A percentile compares a stretch with the other conserved stretches of the same genome.
These are phyloP conservation scores for Thysanoteuthis rhombus DNA, from an alignment of 2,888 invertebrate species.

Conservation along the genomic window DNA sequence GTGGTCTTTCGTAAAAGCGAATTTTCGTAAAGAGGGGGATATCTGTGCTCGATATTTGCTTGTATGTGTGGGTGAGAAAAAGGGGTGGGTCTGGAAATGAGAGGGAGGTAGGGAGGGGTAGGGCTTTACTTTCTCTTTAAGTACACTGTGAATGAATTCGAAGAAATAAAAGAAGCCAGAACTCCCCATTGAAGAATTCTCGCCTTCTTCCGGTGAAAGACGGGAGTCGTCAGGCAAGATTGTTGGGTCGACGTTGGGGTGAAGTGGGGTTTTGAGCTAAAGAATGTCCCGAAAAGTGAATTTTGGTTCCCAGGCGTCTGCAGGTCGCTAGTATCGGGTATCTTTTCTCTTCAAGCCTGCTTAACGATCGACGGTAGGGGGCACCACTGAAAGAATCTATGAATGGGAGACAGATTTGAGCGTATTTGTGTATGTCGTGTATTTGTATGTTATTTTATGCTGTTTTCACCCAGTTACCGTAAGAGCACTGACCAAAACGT, in stretches of 20 bases:
- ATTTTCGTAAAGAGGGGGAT: too few species aligned
- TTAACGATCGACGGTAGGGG: not conserved
- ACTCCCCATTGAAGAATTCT: not conserved
- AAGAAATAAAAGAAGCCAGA: not conserved
- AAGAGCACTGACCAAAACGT: too few species aligned
- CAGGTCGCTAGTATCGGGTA: not conserved
- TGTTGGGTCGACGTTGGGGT: too few species aligned
- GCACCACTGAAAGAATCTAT: not conserved
- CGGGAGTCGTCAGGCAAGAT: not conserved
- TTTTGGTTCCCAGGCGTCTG: not conserved
- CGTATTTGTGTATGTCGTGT: not conserved
- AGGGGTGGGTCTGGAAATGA: not conserved
- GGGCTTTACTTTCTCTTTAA: not conserved
- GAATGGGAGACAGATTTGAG: not conserved
- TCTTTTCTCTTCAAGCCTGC: not conserved
- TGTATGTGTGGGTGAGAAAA: not conserved
- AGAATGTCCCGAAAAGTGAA: not conserved
- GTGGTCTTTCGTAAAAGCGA: too few species aligned
- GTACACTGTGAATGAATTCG: not conserved
- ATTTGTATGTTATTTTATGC: not conserved
- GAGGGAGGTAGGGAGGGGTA: not conserved
- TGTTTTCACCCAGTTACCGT: too few species aligned
- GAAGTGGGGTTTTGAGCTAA: not conserved
- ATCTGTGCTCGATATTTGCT: too few species aligned
- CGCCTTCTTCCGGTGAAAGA: not conserved